Base-by-base conservation (phyloP, 2,888 invertebrate species). In the Campoletis raptor region DNA sequence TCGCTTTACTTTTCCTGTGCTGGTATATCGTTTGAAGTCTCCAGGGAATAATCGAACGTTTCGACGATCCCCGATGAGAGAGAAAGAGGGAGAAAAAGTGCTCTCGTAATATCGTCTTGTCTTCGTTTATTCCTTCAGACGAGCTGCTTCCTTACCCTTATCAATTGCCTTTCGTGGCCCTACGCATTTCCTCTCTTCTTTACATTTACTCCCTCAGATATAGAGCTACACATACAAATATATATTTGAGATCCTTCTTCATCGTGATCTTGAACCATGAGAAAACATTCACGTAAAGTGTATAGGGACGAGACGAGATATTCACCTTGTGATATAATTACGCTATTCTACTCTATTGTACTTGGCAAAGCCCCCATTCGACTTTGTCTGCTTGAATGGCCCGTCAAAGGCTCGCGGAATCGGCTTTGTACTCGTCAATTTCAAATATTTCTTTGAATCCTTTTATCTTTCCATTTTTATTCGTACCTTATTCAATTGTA, bases 11-110 rank as follows among this genome's bases (percentile, higher is more conserved):
- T 67, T 67, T 76, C 48, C 79, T 40, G 8, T 42, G 69, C 67
- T 48, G 73, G 70, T 67, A 69, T 81, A 72, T 77, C 85, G 89
- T 89, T 88, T 89, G 88, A 89, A 88, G 88, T 89, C 88, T 87
- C 86, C 70, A 67, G 85, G 77, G 85, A 88, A 89, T 89, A 89
- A 89, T 89, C 89, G 86, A 86, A 88, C 86, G 79, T 88, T 88
- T 88, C 83, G 86, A 85, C 87, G 83, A 88, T 73, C 83, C 82
- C 48, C 70, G 82, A 70, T 66, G 67, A 15, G 80, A 15, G 80
- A 72, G 36, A 52, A 76, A 57, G 74, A 81, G 18, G 45, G 70
- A 21, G 45, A 48, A 61, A 45, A 45, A 70, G 48, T 54, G 40
- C 70, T 61, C 48, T 36, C 37, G 61, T 61, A 76, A 76, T 78